Evolutionary conservation across 2,113 vertebrate genomes (phyloP), one percentile per base, ranked within the genome.

Genomic region (Odobenus rosmarus): DNA sequence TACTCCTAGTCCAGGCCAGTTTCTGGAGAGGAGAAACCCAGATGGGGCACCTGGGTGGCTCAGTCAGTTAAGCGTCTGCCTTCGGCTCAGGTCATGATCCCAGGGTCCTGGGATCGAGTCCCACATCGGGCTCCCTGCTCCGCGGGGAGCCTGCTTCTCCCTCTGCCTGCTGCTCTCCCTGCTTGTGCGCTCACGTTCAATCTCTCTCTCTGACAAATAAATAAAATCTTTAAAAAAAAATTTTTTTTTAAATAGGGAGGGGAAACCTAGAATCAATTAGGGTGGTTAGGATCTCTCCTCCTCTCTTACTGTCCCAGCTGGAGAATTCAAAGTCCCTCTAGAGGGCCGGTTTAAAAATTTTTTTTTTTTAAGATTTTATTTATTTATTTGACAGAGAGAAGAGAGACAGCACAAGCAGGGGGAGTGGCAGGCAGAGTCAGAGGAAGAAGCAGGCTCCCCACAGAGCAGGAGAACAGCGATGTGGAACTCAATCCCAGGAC

Each of bases 21-120:
- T 81, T 97, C 93, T 74, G 93, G 42, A 92, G n/a, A 81, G 36
- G 6, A 33, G 59, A 93, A 83, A 61, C 55, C 69, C 61, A 86
- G 55, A 94, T 59, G 31, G 62, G 62, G 28, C 7, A 6, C 62
- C 31, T 67, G 62, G 57, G 31, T 33, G 62, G 62, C 28, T 64
- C 62, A 33, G 28, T 64, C 28, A 5, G 62, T 64, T 64, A 64
- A 67, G 62, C 62, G 7, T 31, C 31, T 67, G 62, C 31, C 62
- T 67, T 67, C 14, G 3, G 62, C 31, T 67, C 62, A 67, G 62
- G 15, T 67, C 62, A 67, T 33, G 15, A 67, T 33, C 14, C 31
- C 62, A 33, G 62, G 7, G 62, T 67, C 31, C 62, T 67, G 31
- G 31, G 62, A 67, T 15, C 15, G 15, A 67, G 62, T 67, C 62